Evolutionary conservation across 2,797 vertebrate genomes (phyloP).

Genomic region (Rhadinocentrus ornatus): DNA sequence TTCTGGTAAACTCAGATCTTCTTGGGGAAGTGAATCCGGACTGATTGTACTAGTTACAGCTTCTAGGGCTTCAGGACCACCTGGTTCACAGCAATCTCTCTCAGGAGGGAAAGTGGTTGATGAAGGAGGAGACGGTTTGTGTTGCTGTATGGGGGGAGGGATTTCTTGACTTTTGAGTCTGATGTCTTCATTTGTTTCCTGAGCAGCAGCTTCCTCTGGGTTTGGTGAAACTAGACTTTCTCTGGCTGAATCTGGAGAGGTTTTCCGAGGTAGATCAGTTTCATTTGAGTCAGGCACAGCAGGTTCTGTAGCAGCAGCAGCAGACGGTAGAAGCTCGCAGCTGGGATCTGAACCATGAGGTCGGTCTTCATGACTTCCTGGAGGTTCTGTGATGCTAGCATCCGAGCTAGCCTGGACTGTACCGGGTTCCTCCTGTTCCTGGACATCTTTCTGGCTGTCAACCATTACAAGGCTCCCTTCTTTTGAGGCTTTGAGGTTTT

Average conservation of each 20-base stretch:
- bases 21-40: slow-evolving; percentile 67
- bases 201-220: neutral
- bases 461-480: neutral
- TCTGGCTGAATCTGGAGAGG: slow-evolving; percentile 12
- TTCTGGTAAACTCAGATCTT: slow-evolving; percentile 67
- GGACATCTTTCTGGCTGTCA: neutral
- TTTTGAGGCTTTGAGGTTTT: neutral
- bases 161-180: slow-evolving; percentile 7
- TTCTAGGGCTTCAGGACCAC: slow-evolving; percentile 64
- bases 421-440: slow-evolving; percentile 14
- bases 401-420: slow-evolving; percentile 29
- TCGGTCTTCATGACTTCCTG: too few relatives aligned
- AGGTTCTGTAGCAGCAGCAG: neutral
- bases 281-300: slow-evolving; percentile 19
- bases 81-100: slow-evolving; percentile 18
- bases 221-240: slow-evolving; percentile 12
- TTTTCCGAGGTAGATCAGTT: slow-evolving; percentile 3
- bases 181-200: neutral
- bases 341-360: neutral
- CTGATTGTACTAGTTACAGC: slow-evolving; percentile 78
- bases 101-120: slow-evolving; percentile 12
- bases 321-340: neutral
- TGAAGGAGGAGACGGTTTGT: slow-evolving; percentile 24
- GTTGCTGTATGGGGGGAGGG: slow-evolving; percentile 6
- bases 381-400: neutral